Evolutionary conservation across 2,888 invertebrate genomes (phyloP).

Genomic region (Chelonus formosanus): DNA sequence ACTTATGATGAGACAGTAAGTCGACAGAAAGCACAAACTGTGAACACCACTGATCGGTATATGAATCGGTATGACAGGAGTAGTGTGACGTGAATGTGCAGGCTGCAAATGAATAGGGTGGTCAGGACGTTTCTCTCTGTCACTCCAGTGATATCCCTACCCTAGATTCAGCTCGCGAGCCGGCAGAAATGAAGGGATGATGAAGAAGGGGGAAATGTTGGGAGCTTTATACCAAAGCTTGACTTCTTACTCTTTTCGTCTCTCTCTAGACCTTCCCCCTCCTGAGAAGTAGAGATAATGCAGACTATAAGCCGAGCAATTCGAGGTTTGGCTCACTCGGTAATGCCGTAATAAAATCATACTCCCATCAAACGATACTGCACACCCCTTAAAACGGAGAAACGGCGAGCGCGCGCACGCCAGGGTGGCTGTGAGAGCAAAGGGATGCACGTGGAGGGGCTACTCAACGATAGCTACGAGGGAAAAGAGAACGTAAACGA

Average conservation of each 20-base stretch:
- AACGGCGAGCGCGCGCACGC: conserved; percentile 28
- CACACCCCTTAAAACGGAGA: conserved; percentile 32
- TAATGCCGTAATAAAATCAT: conserved; percentile 66
- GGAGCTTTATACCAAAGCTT: too few species aligned
- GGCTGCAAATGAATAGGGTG: conserved; percentile 33
- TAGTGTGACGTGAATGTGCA: conserved; percentile 19
- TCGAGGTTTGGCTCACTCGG: conserved; percentile 62
- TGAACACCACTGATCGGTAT: conserved; percentile 22
- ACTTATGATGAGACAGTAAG: background rate
- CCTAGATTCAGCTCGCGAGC: conserved; percentile 10
- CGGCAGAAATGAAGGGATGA: too few species aligned
- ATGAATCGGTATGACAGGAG: conserved; percentile 22
- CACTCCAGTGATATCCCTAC: conserved; percentile 23
- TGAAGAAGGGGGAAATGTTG: background rate
- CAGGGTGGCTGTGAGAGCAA: conserved; percentile 16
- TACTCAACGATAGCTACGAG: conserved; percentile 3
- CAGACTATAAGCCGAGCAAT: conserved; percentile 64
- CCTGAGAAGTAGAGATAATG: conserved; percentile 60
- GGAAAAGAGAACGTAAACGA: conserved; percentile 30
- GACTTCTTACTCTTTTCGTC: conserved; percentile 27
- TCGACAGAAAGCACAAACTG: conserved; percentile 11
- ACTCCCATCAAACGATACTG: conserved; percentile 60
- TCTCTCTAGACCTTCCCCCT: conserved; percentile 37
- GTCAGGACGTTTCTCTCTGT: conserved; percentile 30
- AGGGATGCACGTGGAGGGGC: conserved; percentile 11